phyloP scores from a whole-genome alignment of 2,113 vertebrate species.

The Melanerpes formicivorus region DNA sequence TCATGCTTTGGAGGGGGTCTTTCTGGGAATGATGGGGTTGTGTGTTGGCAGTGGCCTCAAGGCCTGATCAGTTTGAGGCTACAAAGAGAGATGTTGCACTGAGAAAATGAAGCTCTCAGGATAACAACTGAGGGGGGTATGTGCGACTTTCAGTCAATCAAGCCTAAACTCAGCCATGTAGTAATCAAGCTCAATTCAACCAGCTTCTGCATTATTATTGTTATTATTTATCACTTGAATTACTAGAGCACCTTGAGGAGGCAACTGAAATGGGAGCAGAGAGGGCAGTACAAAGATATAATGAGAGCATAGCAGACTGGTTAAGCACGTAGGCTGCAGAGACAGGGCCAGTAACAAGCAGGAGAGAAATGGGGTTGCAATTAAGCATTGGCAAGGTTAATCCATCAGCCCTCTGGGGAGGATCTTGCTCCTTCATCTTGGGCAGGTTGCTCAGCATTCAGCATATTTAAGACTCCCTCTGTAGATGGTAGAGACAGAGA shows the following conservation, averaged over 20 bases:
- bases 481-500: background rate
- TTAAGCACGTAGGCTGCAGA: background rate
- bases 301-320: background rate
- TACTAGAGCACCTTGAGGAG: conserved; percentile 61
- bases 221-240: conserved; percentile 72
- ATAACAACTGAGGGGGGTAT: conserved; percentile 20
- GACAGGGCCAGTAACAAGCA: background rate
- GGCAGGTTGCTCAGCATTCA: background rate
- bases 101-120: conserved; percentile 55
- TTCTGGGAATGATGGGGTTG: background rate
- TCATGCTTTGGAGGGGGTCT: conserved; percentile 6
- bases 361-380: background rate
- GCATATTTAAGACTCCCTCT: background rate
- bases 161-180: conserved; percentile 19
- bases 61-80: background rate
- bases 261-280: conserved; percentile 20
- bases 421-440: background rate
- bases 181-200: conserved; percentile 72
- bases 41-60: background rate
- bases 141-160: conserved; percentile 61
- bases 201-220: conserved; percentile 47
- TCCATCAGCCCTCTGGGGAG: background rate
- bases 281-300: conserved; percentile 19
- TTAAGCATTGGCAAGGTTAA: background rate
- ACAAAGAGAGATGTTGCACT: background rate